Evolutionary conservation across 2,888 invertebrate species (phyloP).

Genomic region (Hirtodrosophila trivittata): DNA sequence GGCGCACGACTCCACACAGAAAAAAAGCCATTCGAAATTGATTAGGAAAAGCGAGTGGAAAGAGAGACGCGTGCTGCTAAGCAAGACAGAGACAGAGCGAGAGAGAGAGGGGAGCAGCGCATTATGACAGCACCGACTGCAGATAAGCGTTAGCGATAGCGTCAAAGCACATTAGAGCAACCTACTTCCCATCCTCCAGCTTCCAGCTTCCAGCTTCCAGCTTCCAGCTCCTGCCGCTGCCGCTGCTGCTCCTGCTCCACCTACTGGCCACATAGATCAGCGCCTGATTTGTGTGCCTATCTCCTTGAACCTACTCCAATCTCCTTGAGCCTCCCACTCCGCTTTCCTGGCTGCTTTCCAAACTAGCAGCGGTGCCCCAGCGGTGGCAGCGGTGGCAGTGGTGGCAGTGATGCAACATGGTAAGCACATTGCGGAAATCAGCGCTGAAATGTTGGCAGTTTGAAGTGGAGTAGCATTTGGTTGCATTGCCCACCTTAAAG

Average conservation of each 20-base stretch:
- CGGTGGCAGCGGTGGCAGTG: not conserved
- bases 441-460: constrained; percentile 44
- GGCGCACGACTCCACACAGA: constrained; percentile 58
- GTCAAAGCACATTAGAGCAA: constrained; percentile 55
- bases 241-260: too few relatives aligned
- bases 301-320: not conserved
- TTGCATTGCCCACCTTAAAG: constrained; percentile 39
- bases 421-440: constrained; percentile 46
- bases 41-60: constrained; percentile 60
- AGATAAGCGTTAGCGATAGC: constrained; percentile 61
- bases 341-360: not conserved
- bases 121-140: constrained; percentile 48
- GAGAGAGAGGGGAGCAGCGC: constrained; percentile 24
- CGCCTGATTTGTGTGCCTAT: constrained; percentile 28
- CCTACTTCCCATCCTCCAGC: constrained; percentile 24
- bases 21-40: constrained; percentile 70
- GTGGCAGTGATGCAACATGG: constrained; percentile 12
- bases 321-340: not conserved
- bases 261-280: constrained; percentile 41
- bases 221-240: constrained; percentile 8
- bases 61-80: not conserved
- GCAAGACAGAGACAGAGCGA: constrained; percentile 1
- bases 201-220: constrained; percentile 2
- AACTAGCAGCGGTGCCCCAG: not conserved
- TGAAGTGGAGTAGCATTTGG: constrained; percentile 51